phyloP scores from a whole-genome alignment of 2,113 vertebrate species.

The Mellivora capensis region DNA sequence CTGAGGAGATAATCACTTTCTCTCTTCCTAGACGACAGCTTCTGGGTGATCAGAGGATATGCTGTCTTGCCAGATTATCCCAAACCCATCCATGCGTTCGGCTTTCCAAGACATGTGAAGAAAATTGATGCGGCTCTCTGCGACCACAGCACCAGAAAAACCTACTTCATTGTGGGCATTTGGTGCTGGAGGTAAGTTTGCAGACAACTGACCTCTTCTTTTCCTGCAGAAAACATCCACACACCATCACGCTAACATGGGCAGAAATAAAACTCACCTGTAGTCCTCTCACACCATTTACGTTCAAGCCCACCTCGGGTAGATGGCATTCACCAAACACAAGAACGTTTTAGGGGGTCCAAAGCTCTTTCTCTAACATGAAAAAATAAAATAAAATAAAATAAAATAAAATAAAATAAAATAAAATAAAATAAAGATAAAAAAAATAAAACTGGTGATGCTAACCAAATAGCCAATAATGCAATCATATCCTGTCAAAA shows the following conservation, averaged over 20 bases:
- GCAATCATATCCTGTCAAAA: background rate
- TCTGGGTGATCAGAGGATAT: conserved; percentile 91
- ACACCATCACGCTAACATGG: background rate
- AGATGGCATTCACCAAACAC: background rate
- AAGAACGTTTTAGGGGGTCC: background rate
- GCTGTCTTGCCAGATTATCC: conserved; percentile 89
- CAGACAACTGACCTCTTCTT: background rate
- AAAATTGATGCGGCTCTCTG: conserved; percentile 92
- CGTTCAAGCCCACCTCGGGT: background rate
- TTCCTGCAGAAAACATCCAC: background rate
- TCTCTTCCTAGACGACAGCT: conserved; percentile 75
- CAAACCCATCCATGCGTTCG: conserved; percentile 89
- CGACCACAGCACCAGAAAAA: conserved; percentile 88
- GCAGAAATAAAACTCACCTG: background rate
- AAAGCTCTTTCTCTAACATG: background rate
- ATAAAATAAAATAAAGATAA: background rate
- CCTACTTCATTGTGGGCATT: conserved; percentile 91
- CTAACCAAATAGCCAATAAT: background rate
- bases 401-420: background rate
- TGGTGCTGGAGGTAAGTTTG: conserved; percentile 92
- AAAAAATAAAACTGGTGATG: background rate
- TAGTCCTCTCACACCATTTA: background rate
- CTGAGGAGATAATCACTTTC: background rate
- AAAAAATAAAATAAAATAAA: background rate
- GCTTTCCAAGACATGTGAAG: conserved; percentile 88